phyloP scores from a whole-genome alignment of 2,113 vertebrate species.

The Cyprinodon tularosa region DNA sequence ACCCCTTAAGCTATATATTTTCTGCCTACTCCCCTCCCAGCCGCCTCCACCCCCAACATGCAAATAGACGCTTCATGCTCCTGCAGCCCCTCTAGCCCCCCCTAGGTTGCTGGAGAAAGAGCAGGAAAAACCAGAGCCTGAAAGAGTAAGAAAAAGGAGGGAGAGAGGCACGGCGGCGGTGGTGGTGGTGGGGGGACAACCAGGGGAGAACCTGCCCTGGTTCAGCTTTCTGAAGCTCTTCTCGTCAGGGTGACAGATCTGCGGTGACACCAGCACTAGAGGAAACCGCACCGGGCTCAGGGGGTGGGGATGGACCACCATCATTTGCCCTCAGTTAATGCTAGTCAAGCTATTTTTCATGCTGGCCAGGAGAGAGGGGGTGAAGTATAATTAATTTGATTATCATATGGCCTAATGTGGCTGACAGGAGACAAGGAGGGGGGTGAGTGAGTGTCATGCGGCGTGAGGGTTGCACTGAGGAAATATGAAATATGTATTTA shows the following conservation, averaged over 20 bases:
- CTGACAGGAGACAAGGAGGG: slow-evolving; percentile 77
- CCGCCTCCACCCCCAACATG: slow-evolving; percentile 48
- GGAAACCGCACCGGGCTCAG: slow-evolving; percentile 71
- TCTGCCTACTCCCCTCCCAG: slow-evolving; percentile 33
- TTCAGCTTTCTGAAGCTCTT: slow-evolving; percentile 80
- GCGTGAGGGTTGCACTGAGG: slow-evolving; percentile 39
- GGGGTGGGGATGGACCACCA: slow-evolving; percentile 72
- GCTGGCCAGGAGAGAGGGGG: slow-evolving; percentile 73
- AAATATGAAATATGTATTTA: slow-evolving; percentile 78
- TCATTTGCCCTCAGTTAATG: slow-evolving; percentile 81
- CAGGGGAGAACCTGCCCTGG: slow-evolving; percentile 79
- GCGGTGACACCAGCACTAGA: slow-evolving; percentile 81
- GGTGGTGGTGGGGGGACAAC: slow-evolving; percentile 43
- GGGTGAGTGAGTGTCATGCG: slow-evolving; percentile 59
- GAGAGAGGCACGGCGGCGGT: slow-evolving; percentile 4
- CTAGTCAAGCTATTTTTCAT: slow-evolving; percentile 81
- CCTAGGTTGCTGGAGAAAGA: slow-evolving; percentile 60
- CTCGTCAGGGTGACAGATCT: slow-evolving; percentile 83
- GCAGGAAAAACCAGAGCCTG: slow-evolving; percentile 71
- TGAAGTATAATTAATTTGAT: slow-evolving; percentile 85
- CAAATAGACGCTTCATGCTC: slow-evolving; percentile 29
- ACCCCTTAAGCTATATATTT: slow-evolving; percentile 69
- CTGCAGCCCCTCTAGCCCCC: slow-evolving; percentile 51
- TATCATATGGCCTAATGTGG: slow-evolving; percentile 82
- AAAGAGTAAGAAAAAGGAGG: slow-evolving; percentile 15